Base-by-base conservation (phyloP, 1,140 invertebrate species). In the Sycophaga agraensis region DNA sequence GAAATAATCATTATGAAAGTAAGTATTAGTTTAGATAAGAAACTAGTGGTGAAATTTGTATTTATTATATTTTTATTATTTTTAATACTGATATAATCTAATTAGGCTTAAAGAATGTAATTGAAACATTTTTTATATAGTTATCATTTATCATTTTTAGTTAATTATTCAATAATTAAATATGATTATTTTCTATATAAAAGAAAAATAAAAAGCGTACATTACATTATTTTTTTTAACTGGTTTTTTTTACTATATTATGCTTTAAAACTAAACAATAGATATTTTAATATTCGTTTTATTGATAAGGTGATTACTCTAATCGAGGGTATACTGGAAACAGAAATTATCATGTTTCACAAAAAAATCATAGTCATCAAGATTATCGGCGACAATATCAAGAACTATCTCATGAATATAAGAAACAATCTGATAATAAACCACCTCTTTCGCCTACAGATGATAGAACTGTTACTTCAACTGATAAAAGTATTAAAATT, bases 401-500 rank as follows among this genome's bases (percentile, higher is more conserved):
- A 39, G 63, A 70, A 19, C 57, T 50, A 56, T 21, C 46, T 45
- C 53, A 68, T 34, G 57, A 46, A 22, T 53, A 40, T 22, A 50
- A 57, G 11, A 53, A 22, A 14, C 43, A 58, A 16, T 14, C 17
- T 34, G 61, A 63, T 28, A 49, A 55, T 26, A 37, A 56, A 34
- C 48, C 57, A 49, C 28, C 58, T 11, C 42, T 62, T 19, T 53
- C 51, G 7, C 37, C 63, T 22, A 64, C 34, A 14, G 72, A 73
- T 37, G 70, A 74, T 26, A 73, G 73, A 64, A 70, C 66, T 45
- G 64, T 76, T 16, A 59, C 62, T 51, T 66, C 68, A 37, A 67
- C 67, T 28, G 76, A 75, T 49, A 73, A 74, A 60, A 77, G 63
- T 64, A 68, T 75, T 31, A 77, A 78, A 61, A 63, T 76, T 12